Conservation (phyloP, 2,113 vertebrate species). For the Pavo muticus region DNA sequence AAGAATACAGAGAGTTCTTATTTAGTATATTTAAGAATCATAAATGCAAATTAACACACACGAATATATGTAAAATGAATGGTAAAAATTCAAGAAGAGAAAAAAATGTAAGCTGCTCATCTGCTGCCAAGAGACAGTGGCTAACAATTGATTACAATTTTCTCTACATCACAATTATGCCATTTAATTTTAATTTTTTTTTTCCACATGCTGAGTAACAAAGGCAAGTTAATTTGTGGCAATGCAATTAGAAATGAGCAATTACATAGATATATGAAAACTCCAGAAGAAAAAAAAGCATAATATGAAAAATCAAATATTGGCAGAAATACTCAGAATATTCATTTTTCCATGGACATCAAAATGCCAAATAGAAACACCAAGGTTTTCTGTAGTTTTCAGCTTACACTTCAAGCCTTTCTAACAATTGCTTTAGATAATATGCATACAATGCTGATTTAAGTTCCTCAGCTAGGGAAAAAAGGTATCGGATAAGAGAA, state of each 20-base stretch:
- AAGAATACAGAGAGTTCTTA: not conserved
- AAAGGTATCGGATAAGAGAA: not conserved
- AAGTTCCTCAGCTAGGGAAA: not conserved
- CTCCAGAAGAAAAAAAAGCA: not conserved
- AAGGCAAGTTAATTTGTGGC: not conserved
- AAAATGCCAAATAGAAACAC: not conserved
- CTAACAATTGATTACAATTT: not conserved
- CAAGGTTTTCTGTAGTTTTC: not conserved
- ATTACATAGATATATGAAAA: not conserved
- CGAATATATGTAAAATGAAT: not conserved
- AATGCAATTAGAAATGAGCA: not conserved
- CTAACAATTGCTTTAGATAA: not conserved
- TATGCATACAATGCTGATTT: not conserved
- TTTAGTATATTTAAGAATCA: not conserved
- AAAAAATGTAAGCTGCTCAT: not conserved
- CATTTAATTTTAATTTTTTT: not conserved
- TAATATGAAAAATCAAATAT: not conserved
- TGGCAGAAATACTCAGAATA: not conserved
- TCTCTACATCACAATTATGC: not conserved
- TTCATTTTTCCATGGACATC: not conserved
- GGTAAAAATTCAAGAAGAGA: not conserved
- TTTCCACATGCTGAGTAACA: not conserved
- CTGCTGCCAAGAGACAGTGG: not conserved
- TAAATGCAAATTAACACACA: not conserved
- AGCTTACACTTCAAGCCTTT: not conserved